Percentiles rank a stretch among this genome's conserved stretches.
Conservation (phyloP, 2,113 vertebrate genomes). For the Ictalurus furcatus region DNA sequence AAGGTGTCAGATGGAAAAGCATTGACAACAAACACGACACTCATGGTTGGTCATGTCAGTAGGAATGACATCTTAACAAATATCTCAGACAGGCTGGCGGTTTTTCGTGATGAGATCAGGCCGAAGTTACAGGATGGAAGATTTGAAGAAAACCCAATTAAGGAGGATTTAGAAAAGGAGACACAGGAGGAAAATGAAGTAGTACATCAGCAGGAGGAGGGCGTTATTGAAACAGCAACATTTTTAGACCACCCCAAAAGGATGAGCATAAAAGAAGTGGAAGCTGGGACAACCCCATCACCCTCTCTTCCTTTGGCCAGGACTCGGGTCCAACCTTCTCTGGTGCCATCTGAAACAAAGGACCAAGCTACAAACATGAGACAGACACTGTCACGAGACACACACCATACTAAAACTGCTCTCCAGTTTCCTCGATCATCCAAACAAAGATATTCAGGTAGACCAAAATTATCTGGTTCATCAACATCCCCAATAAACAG, state of each 20-base stretch:
- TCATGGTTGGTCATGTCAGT: constrained; percentile 41
- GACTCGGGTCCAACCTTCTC: neutral
- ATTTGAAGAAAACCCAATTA: constrained; percentile 5
- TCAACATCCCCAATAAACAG: neutral
- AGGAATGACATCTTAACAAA: constrained; percentile 40
- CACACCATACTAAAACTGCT: neutral
- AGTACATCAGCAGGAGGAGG: neutral
- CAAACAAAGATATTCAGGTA: neutral
- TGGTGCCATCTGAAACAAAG: constrained; percentile 12
- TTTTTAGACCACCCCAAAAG: neutral
- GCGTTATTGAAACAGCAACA: neutral
- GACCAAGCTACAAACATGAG: neutral
- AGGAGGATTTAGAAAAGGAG: neutral
- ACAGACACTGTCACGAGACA: neutral
- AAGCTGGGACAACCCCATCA: constrained; percentile 5
- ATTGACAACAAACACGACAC: constrained; percentile 37
- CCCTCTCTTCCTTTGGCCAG: neutral
- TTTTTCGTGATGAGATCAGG: neutral
- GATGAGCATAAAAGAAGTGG: neutral
- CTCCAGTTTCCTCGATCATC: neutral
- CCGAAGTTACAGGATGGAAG: neutral
- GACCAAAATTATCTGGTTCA: constrained; percentile 17
- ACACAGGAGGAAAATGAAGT: neutral
- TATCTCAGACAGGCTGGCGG: neutral
- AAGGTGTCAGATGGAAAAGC: constrained; percentile 7